phyloP scores from a whole-genome alignment of 2,888 invertebrate species.

The Drosophila stalkeri region DNA sequence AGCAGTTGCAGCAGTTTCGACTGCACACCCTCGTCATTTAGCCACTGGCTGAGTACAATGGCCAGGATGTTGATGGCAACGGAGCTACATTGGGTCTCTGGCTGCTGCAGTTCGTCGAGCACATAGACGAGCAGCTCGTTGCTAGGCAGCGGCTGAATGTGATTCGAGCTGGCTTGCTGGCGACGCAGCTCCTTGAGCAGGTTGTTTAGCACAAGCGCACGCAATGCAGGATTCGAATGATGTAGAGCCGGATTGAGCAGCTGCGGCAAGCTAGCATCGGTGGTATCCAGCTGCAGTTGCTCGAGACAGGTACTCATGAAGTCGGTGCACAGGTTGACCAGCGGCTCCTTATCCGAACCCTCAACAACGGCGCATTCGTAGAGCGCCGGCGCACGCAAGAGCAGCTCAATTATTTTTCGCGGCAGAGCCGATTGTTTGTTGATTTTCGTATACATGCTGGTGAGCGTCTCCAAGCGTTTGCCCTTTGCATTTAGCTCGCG shows the following conservation, averaged over 20 bases:
- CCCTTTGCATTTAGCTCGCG: slow-evolving; percentile 85
- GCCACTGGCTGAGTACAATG: slow-evolving; percentile 60
- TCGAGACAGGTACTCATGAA: slow-evolving; percentile 88
- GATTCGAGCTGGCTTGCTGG: slow-evolving; percentile 28
- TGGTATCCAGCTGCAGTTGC: slow-evolving; percentile 34
- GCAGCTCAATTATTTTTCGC: slow-evolving; percentile 82
- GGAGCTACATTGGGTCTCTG: slow-evolving; percentile 71
- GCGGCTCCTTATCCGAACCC: slow-evolving; percentile 85
- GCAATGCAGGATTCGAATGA: slow-evolving; percentile 88
- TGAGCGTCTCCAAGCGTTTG: slow-evolving; percentile 85
- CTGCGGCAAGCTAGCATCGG: slow-evolving; percentile 86
- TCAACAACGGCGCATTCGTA: slow-evolving; percentile 86
- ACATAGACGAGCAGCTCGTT: slow-evolving; percentile 70
- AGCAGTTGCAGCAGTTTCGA: slow-evolving; percentile 62
- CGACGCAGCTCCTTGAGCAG: slow-evolving; percentile 84
- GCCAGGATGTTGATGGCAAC: slow-evolving; percentile 75
- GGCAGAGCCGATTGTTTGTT: slow-evolving; percentile 84
- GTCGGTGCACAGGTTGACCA: slow-evolving; percentile 88
- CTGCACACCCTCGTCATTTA: slow-evolving; percentile 65
- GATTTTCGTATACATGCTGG: slow-evolving; percentile 85
- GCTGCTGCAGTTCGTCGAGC: slow-evolving; percentile 77
- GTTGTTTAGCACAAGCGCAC: slow-evolving; percentile 88
- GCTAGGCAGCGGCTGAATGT: slow-evolving; percentile 46
- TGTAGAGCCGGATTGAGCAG: slow-evolving; percentile 88
- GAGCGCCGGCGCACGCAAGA: slow-evolving; percentile 87